phyloP scores from a whole-genome alignment of 2,113 vertebrate species.

The Brevimyrus niger region DNA sequence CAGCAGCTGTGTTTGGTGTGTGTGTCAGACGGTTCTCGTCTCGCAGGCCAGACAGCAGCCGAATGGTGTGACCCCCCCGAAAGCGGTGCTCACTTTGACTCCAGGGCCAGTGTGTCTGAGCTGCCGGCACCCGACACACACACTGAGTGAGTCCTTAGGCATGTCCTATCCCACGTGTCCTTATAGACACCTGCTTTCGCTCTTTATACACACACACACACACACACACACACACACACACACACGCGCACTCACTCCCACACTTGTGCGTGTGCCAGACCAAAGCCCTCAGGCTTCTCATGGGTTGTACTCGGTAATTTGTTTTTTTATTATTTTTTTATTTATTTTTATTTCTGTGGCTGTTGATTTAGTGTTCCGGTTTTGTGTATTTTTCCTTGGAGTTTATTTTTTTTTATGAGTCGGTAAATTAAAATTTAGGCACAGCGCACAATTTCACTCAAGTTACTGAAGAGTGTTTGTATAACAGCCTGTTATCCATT shows the following conservation, averaged over 20 bases:
- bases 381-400: background rate
- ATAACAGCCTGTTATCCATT: conserved; percentile 3
- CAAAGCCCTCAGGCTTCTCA: background rate
- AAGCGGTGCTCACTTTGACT: conserved; percentile 43
- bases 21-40: background rate
- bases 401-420: background rate
- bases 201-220: background rate
- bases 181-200: background rate
- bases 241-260: too few relatives aligned
- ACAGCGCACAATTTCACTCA: background rate
- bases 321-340: background rate
- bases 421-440: background rate
- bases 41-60: conserved; percentile 22
- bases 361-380: background rate
- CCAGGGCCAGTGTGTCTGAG: conserved; percentile 38
- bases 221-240: too few relatives aligned
- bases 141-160: conserved; percentile 51
- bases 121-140: conserved; percentile 58
- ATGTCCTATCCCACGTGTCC: background rate
- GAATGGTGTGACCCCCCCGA: conserved; percentile 36
- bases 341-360: background rate
- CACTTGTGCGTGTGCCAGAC: background rate
- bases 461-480: background rate
- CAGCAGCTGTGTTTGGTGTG: background rate
- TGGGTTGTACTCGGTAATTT: background rate